Percentiles rank a stretch among this genome's conserved stretches.
These are phyloP conservation scores for Apamea anceps DNA, from an alignment of 2,888 invertebrate species.

Conservation along the genomic window DNA sequence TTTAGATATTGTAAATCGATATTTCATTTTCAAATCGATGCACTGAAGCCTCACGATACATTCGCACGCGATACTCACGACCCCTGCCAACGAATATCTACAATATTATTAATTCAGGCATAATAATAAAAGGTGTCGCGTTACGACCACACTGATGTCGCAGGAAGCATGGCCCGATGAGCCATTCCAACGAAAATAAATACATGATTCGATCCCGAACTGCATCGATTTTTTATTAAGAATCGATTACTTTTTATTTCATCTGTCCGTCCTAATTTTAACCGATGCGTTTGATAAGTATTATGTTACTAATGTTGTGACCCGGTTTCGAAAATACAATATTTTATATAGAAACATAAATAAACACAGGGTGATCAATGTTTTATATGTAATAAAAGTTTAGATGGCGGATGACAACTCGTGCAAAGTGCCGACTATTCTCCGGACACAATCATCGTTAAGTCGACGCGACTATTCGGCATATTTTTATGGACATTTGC, in stretches of 20 bases:
- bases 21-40: constrained; percentile 83
- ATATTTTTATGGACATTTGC: constrained; percentile 69
- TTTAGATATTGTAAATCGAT: constrained; percentile 82
- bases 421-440: constrained; percentile 69
- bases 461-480: constrained; percentile 67
- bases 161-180: constrained; percentile 89
- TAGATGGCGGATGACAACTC: constrained; percentile 71
- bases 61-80: constrained; percentile 86
- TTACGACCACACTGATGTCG: constrained; percentile 89
- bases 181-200: constrained; percentile 86
- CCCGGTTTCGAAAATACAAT: constrained; percentile 69
- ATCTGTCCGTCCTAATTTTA: constrained; percentile 76
- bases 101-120: constrained; percentile 89
- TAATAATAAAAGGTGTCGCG: constrained; percentile 87
- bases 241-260: constrained; percentile 80
- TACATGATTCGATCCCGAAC: constrained; percentile 81
- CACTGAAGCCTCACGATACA: constrained; percentile 87
- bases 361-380: constrained; percentile 70
- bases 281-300: constrained; percentile 69
- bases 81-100: constrained; percentile 86
- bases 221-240: constrained; percentile 80
- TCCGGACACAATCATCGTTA: constrained; percentile 82
- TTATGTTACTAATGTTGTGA: constrained; percentile 77
- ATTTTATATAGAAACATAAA: constrained; percentile 72
- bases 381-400: constrained; percentile 81